Evolutionary conservation across 2,888 invertebrate genomes (phyloP).

Genomic region (Aleiodes leptofemur): DNA sequence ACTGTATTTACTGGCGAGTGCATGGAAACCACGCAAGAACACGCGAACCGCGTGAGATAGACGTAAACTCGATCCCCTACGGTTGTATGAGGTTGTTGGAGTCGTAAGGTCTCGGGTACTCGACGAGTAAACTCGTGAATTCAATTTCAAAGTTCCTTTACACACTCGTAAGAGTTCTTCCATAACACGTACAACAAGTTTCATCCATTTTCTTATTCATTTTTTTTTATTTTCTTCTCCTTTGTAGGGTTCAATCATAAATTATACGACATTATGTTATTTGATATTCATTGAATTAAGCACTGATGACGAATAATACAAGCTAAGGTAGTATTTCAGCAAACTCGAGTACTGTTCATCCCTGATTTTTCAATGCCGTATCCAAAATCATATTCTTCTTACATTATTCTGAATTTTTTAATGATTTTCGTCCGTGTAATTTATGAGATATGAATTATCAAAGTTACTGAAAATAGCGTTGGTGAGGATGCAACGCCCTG

Average conservation of each 20-base stretch:
- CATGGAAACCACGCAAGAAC: slow-evolving; percentile 32
- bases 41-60: slow-evolving; percentile 56
- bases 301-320: too few relatives aligned
- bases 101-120: slow-evolving; percentile 29
- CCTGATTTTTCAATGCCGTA: too few relatives aligned
- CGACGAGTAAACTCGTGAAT: slow-evolving; percentile 44
- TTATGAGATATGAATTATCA: too few relatives aligned
- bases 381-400: too few relatives aligned
- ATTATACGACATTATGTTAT: neutral
- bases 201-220: slow-evolving; percentile 3
- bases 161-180: slow-evolving; percentile 63
- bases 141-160: slow-evolving; percentile 55
- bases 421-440: too few relatives aligned
- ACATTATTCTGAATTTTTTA: too few relatives aligned
- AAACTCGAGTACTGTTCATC: too few relatives aligned
- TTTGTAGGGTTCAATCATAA: neutral
- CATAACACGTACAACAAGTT: slow-evolving; percentile 55
- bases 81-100: slow-evolving; percentile 43
- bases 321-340: too few relatives aligned
- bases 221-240: neutral
- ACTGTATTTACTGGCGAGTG: slow-evolving; percentile 34
- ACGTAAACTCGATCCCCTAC: slow-evolving; percentile 51
- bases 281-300: too few relatives aligned
- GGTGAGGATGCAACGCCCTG: too few relatives aligned
- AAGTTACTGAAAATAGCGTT: too few relatives aligned